Evolutionary conservation across 2,888 invertebrate species (phyloP).

Genomic region (Tanytarsus gracilentus): DNA sequence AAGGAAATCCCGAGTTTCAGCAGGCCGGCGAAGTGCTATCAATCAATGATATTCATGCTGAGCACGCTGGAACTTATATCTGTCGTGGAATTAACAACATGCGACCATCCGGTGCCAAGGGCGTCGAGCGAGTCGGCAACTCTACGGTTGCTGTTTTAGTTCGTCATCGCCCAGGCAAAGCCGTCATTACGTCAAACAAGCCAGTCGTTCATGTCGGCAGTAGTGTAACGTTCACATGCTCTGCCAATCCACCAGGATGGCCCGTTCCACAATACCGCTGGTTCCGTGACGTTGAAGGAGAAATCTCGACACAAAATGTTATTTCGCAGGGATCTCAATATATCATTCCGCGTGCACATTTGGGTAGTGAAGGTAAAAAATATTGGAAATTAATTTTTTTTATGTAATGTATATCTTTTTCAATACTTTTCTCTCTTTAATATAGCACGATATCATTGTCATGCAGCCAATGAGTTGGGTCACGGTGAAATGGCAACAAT

Average conservation of each 20-base stretch:
- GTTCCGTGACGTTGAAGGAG: conserved; percentile 68
- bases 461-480: conserved; percentile 82
- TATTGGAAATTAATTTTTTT: too few relatives aligned
- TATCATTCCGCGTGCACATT: conserved; percentile 74
- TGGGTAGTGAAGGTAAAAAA: conserved; percentile 84
- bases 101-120: conserved; percentile 59
- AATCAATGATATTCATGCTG: conserved; percentile 67
- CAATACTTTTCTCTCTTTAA: too few relatives aligned
- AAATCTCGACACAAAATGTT: conserved; percentile 53
- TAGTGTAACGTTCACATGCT: conserved; percentile 73
- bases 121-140: conserved; percentile 66
- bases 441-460: conserved; percentile 79
- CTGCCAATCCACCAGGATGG: conserved; percentile 85
- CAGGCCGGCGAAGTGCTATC: conserved; percentile 68
- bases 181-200: conserved; percentile 71
- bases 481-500: conserved; percentile 78
- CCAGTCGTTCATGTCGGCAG: conserved; percentile 78
- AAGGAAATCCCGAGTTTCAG: conserved; percentile 75
- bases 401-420: too few relatives aligned
- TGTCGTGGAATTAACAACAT: conserved; percentile 82
- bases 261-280: conserved; percentile 83
- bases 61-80: conserved; percentile 79
- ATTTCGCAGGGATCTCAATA: conserved; percentile 72
- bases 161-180: conserved; percentile 76
- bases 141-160: conserved; percentile 76